These are phyloP conservation scores for Vanacampus margaritifer DNA, from an alignment of 2,113 vertebrate genomes.

Conservation along the genomic window DNA sequence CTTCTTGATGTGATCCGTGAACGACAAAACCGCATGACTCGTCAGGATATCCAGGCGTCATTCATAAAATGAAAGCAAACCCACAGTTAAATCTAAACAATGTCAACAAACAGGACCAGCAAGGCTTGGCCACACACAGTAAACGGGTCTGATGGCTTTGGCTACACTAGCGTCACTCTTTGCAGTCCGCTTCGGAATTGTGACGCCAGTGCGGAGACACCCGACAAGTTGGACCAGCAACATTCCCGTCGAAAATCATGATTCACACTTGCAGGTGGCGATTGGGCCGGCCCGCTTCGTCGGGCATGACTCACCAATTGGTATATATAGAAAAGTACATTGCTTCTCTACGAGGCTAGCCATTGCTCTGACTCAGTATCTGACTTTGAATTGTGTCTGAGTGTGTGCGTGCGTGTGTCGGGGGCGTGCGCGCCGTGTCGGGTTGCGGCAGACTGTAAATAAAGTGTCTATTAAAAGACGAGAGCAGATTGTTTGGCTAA, in stretches of 20 bases:
- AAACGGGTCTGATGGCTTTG: neutral
- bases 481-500: neutral
- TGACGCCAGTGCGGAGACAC: neutral
- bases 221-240: neutral
- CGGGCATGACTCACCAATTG: neutral
- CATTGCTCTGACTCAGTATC: neutral
- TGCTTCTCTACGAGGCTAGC: neutral
- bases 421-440: neutral
- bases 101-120: conserved; percentile 14
- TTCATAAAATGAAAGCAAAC: neutral
- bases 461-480: conserved; percentile 9
- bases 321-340: neutral
- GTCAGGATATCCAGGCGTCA: neutral
- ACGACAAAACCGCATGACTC: neutral
- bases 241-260: neutral
- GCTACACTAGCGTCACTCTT: neutral
- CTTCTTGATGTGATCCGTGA: neutral
- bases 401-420: neutral
- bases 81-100: neutral
- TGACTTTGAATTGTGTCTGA: conserved; percentile 2
- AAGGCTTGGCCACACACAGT: neutral
- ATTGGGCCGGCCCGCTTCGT: neutral
- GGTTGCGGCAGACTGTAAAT: conserved; percentile 2
- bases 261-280: neutral
- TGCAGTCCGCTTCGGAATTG: neutral